Evolutionary conservation across 2,797 vertebrate species (phyloP).

Genomic region (Gymnopithys bicolor): DNA sequence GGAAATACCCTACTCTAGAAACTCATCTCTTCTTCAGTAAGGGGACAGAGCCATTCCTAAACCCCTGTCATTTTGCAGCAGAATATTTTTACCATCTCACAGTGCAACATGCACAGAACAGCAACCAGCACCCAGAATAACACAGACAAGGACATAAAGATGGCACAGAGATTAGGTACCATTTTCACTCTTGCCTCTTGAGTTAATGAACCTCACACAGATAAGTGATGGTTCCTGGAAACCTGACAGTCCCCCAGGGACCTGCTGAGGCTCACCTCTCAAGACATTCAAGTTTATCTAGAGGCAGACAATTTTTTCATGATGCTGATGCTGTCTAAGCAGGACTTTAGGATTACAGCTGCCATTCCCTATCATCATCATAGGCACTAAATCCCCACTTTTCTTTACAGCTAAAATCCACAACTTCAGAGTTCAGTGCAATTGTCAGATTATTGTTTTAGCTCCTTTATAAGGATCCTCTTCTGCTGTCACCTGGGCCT

Average conservation of each 20-base stretch:
- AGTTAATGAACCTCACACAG: not conserved
- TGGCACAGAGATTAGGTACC: not conserved
- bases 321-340: not conserved
- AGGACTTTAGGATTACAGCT: not conserved
- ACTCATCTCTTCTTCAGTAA: not conserved
- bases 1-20: not conserved
- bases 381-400: not conserved
- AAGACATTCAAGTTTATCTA: not conserved
- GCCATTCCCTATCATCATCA: not conserved
- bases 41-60: not conserved
- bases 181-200: not conserved
- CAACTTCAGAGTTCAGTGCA: not conserved
- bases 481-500: not conserved
- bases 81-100: not conserved
- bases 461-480: not conserved
- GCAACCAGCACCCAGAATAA: not conserved
- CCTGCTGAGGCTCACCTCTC: not conserved
- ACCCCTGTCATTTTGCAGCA: not conserved
- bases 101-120: not conserved
- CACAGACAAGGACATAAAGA: not conserved
- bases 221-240: not conserved
- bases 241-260: not conserved
- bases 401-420: not conserved
- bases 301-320: not conserved
- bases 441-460: not conserved